Evolutionary conservation across 2,797 vertebrate species (phyloP).

Genomic region (Hemitrygon akajei): DNA sequence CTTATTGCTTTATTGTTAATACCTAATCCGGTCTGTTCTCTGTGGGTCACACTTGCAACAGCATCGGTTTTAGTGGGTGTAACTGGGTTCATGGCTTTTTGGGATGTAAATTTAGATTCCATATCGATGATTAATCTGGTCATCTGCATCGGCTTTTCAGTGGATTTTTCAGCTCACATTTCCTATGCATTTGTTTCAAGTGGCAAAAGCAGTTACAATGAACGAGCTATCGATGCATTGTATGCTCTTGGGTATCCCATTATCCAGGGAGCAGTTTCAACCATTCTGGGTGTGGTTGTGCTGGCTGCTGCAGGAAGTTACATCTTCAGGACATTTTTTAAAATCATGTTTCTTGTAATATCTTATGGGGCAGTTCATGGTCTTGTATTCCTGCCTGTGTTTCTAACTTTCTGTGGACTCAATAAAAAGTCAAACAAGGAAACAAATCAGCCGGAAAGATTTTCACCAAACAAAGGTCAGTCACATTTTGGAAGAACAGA

Average conservation of each 20-base stretch:
- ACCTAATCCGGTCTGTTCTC: conserved; percentile 64
- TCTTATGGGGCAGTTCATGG: conserved; percentile 59
- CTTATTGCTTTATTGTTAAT: conserved; percentile 66
- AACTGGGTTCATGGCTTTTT: conserved; percentile 71
- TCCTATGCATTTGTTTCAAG: conserved; percentile 70
- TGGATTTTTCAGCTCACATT: conserved; percentile 79
- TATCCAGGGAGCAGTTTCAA: conserved; percentile 72
- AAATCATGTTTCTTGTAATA: conserved; percentile 70
- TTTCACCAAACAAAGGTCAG: too few species aligned
- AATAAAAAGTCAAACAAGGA: conserved; percentile 53
- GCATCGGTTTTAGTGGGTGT: conserved; percentile 70
- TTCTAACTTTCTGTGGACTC: conserved; percentile 64
- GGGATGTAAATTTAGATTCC: conserved; percentile 70
- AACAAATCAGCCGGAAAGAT: too few species aligned
- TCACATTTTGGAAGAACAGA: too few species aligned
- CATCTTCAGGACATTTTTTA: conserved; percentile 80
- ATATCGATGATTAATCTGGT: conserved; percentile 82
- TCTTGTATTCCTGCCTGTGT: conserved; percentile 67
- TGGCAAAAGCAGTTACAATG: conserved; percentile 50
- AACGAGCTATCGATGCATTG: conserved; percentile 60
- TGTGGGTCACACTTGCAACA: conserved; percentile 74
- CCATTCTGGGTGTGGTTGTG: conserved; percentile 56
- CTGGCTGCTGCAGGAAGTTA: conserved; percentile 65
- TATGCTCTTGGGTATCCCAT: conserved; percentile 66
- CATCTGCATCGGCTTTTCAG: conserved; percentile 80